A percentile compares a stretch with the other conserved stretches of the same genome.
Conservation (phyloP, 2,797 vertebrate species). For the Pelodytes ibericus region DNA sequence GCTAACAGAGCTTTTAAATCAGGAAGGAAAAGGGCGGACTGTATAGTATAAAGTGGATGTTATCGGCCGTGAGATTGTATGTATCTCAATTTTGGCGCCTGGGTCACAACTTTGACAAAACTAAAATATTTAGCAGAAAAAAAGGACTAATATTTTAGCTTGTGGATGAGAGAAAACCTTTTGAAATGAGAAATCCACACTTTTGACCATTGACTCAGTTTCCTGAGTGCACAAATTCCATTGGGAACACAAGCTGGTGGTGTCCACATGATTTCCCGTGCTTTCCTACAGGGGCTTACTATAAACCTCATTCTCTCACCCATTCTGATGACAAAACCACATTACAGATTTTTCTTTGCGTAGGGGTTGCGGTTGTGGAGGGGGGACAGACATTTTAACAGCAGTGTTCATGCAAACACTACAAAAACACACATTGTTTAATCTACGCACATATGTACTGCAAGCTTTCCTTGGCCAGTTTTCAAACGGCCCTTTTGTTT, state of each 20-base stretch:
- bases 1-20: neutral
- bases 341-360: constrained; percentile 38
- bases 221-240: constrained; percentile 41
- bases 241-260: constrained; percentile 30
- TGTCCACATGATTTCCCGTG: constrained; percentile 25
- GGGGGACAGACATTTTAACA: constrained; percentile 37
- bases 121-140: neutral
- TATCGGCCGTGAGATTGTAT: neutral
- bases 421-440: constrained; percentile 45
- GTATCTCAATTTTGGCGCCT: neutral
- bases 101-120: neutral
- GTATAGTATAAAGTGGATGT: neutral
- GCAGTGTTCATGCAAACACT: constrained; percentile 33
- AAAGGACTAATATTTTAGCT: neutral
- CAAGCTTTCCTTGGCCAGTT: constrained; percentile 35
- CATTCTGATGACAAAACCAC: constrained; percentile 48
- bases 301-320: constrained; percentile 33
- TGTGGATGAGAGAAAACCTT: neutral
- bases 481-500: constrained; percentile 28
- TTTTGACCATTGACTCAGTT: constrained; percentile 39
- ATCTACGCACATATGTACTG: constrained; percentile 36
- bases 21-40: neutral
- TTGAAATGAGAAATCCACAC: constrained; percentile 41
- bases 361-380: constrained; percentile 43
- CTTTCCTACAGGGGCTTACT: constrained; percentile 26